Evolutionary conservation across 1,140 invertebrate genomes (phyloP), one percentile per base, ranked within the genome.

Genomic region (Drosophila kohkoa): DNA sequence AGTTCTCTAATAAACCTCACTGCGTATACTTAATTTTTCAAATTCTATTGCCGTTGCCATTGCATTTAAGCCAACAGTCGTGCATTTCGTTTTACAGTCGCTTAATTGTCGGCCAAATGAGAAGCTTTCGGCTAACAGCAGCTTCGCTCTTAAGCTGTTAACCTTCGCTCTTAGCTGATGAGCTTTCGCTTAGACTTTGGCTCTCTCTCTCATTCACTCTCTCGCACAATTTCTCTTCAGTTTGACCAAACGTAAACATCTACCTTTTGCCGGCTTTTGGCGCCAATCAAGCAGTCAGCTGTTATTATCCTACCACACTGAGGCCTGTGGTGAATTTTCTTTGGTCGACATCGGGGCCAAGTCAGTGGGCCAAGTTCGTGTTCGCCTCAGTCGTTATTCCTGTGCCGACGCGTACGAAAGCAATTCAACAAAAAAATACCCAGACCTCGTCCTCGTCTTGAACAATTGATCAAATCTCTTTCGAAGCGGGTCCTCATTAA

Each of bases 401-500:
- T 75, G 68, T 81, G 85, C 85, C 85, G 78, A 79, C 54, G 85
- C 77, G 78, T 76, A 63, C 81, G 75, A 79, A 85, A 75, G 70
- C 77, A 66, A 71, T 57, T 30, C 55, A 49, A 25, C 20, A 25
- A 25, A 11, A 38, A 32, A 10, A 41, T 13, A 58, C 30, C 41
- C 11, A 54, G 51, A 54, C 51, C 51, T 54, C 13, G 41, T 63
- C 35, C 51, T 35, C 49, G 25, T 35, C 41, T 64, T 30, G 35
- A 41, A 43, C 4, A 60, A 48, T 74, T 30, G 65, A 74, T 62
- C 41, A 60, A 62, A 25, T 25, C 20, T 25, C 16, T n/a, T n/a
- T 32, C 32, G 48, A 20, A 32, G 32, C 58, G 58, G 35, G 11
- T 51, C 11, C n/a, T 43, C 52, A 57, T 7, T 51, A 54, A 20